phyloP scores from a whole-genome alignment of 1,140 invertebrate species.

The Micrasema minimum region DNA sequence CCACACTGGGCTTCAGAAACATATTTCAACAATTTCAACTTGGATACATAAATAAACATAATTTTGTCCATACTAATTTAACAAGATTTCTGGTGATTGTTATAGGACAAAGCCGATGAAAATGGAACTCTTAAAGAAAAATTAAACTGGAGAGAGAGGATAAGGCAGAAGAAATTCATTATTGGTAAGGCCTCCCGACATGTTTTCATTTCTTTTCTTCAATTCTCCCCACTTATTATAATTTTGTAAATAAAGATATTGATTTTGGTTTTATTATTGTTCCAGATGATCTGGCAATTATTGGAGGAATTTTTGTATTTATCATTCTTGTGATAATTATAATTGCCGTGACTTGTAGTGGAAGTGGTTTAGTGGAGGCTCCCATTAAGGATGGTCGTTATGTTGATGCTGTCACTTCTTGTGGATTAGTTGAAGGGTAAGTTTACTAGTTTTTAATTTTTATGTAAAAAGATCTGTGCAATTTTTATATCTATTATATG shows the following conservation, averaged over 20 bases:
- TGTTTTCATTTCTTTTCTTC: too few relatives aligned
- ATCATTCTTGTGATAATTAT: slow-evolving; percentile 74
- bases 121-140: slow-evolving; percentile 59
- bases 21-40: too few relatives aligned
- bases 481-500: too few relatives aligned
- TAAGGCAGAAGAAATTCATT: slow-evolving; percentile 64
- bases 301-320: slow-evolving; percentile 67
- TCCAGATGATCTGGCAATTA: slow-evolving; percentile 66
- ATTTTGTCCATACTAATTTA: too few relatives aligned
- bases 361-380: slow-evolving; percentile 61
- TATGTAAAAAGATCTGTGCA: too few relatives aligned
- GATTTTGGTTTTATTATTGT: too few relatives aligned
- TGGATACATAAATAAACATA: too few relatives aligned
- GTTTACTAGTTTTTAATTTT: too few relatives aligned
- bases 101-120: slow-evolving; percentile 57
- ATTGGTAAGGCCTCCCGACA: slow-evolving; percentile 62
- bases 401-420: slow-evolving; percentile 78
- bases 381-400: slow-evolving; percentile 75
- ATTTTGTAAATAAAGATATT: too few relatives aligned
- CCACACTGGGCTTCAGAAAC: too few relatives aligned
- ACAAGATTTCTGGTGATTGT: too few relatives aligned
- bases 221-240: too few relatives aligned
- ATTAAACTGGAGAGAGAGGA: slow-evolving; percentile 62
- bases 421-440: slow-evolving; percentile 82
- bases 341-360: slow-evolving; percentile 71